Percentiles rank a stretch among this genome's conserved stretches.
These are phyloP conservation scores for Reinhardtius hippoglossoides DNA, from an alignment of 2,113 vertebrate species.

Conservation along the genomic window DNA sequence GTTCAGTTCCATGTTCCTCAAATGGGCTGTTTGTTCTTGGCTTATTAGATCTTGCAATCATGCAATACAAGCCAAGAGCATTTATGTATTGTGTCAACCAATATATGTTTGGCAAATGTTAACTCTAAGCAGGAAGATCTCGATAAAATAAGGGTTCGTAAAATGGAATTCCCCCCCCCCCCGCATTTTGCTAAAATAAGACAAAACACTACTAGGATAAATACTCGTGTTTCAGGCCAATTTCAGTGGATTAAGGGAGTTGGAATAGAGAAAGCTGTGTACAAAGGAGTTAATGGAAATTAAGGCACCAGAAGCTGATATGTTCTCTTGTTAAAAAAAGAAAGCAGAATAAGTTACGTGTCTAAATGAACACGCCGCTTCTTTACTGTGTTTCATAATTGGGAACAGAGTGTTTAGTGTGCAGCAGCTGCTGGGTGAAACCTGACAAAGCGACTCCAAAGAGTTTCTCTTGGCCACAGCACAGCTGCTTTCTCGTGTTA, in stretches of 20 bases:
- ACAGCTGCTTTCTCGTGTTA: neutral
- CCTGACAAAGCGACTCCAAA: neutral
- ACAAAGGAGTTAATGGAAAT: neutral
- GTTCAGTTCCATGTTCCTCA: neutral
- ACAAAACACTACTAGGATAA: neutral
- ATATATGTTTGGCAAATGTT: neutral
- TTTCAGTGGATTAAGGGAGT: neutral
- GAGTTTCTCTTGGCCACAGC: conserved; percentile 11
- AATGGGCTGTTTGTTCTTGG: neutral
- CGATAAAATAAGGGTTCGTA: neutral
- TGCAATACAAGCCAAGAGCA: neutral
- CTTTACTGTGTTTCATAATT: neutral
- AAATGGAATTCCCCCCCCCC: neutral
- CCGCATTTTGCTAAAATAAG: neutral
- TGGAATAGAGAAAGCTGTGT: neutral
- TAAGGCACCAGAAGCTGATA: neutral
- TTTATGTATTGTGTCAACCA: neutral
- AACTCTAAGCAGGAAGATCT: conserved; percentile 1
- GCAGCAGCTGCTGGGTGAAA: conserved; percentile 28
- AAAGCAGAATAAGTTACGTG: neutral
- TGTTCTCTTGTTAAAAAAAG: neutral
- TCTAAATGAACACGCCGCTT: neutral
- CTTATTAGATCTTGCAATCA: neutral
- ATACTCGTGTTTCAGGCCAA: neutral
- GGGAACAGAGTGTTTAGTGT: neutral